phyloP scores from a whole-genome alignment of 2,113 vertebrate genomes.

The Rhodinocichla rosea region DNA sequence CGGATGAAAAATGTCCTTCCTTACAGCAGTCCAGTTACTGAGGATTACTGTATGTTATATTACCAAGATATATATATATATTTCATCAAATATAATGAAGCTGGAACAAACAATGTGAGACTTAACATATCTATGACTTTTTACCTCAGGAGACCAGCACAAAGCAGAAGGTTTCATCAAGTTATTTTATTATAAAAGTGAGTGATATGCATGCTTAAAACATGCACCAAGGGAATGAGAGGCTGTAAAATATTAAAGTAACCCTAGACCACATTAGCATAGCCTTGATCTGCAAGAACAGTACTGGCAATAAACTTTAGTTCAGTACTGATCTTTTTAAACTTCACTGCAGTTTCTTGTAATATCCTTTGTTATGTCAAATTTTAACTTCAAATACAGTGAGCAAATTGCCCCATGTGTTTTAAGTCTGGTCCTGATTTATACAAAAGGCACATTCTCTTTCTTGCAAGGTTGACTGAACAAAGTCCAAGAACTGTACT shows the following conservation, averaged over 20 bases:
- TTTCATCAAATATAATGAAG: not conserved
- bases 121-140: not conserved
- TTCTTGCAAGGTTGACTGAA: conserved; percentile 19
- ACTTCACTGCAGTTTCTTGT: not conserved
- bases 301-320: not conserved
- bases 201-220: conserved; percentile 1
- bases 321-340: not conserved
- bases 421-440: conserved; percentile 5
- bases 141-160: conserved; percentile 10
- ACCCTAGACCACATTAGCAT: conserved; percentile 7
- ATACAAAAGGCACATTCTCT: not conserved
- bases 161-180: conserved; percentile 2
- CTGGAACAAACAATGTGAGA: not conserved
- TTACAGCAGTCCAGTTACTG: not conserved
- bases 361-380: not conserved
- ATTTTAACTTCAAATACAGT: conserved; percentile 2
- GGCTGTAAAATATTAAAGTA: conserved; percentile 41
- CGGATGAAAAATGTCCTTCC: not conserved
- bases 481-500: not conserved
- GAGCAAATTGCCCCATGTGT: not conserved
- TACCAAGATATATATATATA: not conserved
- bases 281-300: conserved; percentile 43
- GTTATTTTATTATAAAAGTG: not conserved
- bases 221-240: not conserved
- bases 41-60: not conserved